Conservation (phyloP, 1,140 invertebrate genomes). For the Rhopalosiphum padi region DNA sequence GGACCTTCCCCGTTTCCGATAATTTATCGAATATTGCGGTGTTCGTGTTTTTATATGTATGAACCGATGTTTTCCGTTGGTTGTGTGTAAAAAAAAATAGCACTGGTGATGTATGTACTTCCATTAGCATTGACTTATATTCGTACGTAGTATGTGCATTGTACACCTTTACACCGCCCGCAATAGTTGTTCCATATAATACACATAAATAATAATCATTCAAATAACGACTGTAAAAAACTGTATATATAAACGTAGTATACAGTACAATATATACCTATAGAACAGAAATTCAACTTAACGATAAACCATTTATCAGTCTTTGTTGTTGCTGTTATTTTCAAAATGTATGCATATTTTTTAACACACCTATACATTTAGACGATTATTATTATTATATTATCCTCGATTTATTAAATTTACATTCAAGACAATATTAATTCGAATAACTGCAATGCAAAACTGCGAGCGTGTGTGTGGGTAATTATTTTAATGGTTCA, state of each 20-base stretch:
- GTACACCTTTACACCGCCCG: neutral
- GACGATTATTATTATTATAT: neutral
- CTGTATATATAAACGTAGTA: neutral
- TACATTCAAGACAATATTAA: neutral
- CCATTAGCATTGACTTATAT: constrained; percentile 35
- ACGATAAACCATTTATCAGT: constrained; percentile 11
- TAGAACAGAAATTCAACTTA: neutral
- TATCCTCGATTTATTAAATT: neutral
- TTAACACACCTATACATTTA: neutral
- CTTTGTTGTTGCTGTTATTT: neutral
- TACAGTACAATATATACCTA: neutral
- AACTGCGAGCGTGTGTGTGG: neutral
- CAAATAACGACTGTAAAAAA: neutral
- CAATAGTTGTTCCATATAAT: neutral
- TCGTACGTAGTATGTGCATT: neutral
- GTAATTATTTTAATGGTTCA: too few relatives aligned
- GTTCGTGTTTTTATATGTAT: neutral
- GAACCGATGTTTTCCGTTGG: neutral
- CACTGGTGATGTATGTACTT: neutral
- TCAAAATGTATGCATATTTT: neutral
- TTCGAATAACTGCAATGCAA: neutral
- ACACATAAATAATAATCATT: neutral
- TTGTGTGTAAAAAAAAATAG: neutral
- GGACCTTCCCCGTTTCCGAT: neutral
- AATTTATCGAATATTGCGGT: neutral